These are phyloP conservation scores for Formica selysi DNA, from an alignment of 1,140 invertebrate genomes.

Conservation along the genomic window DNA sequence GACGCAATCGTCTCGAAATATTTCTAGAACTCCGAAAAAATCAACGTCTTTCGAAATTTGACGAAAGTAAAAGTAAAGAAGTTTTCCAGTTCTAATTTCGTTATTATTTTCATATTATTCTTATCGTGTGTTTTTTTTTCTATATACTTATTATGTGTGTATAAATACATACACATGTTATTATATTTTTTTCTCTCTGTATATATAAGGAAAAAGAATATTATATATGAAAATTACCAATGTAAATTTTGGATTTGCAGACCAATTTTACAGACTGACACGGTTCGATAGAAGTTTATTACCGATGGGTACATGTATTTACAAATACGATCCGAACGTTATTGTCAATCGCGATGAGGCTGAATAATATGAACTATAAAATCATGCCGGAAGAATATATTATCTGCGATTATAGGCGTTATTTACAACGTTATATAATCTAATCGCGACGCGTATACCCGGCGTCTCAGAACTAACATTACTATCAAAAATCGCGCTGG, in stretches of 20 bases:
- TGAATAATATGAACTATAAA: slow-evolving; percentile 22
- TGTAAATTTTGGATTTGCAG: neutral
- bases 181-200: no score
- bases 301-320: slow-evolving; percentile 7
- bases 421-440: neutral
- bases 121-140: neutral
- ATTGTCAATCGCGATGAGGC: neutral
- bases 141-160: no score
- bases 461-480: neutral
- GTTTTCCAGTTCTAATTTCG: neutral
- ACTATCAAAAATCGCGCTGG: neutral
- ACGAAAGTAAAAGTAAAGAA: neutral
- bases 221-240: neutral
- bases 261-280: neutral
- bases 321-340: slow-evolving; percentile 4
- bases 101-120: neutral
- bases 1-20: neutral
- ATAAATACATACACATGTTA: no score
- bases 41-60: neutral
- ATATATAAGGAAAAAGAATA: neutral
- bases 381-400: slow-evolving; percentile 11
- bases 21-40: neutral
- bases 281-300: neutral
- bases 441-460: neutral
- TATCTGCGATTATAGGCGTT: slow-evolving; percentile 12